Base-by-base conservation (phyloP, 2,113 vertebrate genomes). In the Neopipo cinnamomea region DNA sequence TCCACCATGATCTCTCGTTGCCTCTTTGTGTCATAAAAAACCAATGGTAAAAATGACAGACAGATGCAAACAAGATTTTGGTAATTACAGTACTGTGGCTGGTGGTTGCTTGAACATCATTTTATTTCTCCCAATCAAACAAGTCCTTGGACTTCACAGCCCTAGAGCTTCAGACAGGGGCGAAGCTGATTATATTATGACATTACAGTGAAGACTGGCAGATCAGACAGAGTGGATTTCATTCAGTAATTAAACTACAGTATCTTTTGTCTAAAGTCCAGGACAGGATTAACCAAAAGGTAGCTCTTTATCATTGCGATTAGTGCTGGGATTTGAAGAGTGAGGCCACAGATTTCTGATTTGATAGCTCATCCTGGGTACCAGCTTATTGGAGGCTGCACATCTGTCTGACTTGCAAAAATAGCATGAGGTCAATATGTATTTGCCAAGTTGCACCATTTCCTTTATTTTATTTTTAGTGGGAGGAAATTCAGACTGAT, bases 161-260 rank as follows among this genome's bases (percentile, higher is more conserved):
- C 94, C 87, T 25, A 91, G 35, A 97, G 96, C 97, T 97, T 98
- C 96, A 98, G 95, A 97, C 85, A 96, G 91, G 91, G 94, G 92
- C 91, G 89, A 97, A 96, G 94, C 90, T 98, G 97, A 98, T 98
- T 97, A 97, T 97, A 98, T 98, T 98, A 97, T 95, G 96, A 98
- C 97, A 98, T 98, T 98, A 98, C 83, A 96, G 95, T 76, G 95
- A 96, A 98, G 97, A 96, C 96, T 95, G 95, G 97, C 97, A 97
- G 97, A 98, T 98, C 97, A 98, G 96, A 97, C 97, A 97, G 97
- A 98, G 96, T 98, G 96, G 97, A 98, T 98, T 98, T 98, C 96
- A 91, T 89, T 97, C 97, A 96, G 97, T 98, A 98, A 98, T 98
- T 98, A 98, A 98, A 98, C 97, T 95, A 94, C 96, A 93, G 95